Evolutionary conservation across 2,113 vertebrate genomes (phyloP).

Genomic region (Etheostoma spectabile): DNA sequence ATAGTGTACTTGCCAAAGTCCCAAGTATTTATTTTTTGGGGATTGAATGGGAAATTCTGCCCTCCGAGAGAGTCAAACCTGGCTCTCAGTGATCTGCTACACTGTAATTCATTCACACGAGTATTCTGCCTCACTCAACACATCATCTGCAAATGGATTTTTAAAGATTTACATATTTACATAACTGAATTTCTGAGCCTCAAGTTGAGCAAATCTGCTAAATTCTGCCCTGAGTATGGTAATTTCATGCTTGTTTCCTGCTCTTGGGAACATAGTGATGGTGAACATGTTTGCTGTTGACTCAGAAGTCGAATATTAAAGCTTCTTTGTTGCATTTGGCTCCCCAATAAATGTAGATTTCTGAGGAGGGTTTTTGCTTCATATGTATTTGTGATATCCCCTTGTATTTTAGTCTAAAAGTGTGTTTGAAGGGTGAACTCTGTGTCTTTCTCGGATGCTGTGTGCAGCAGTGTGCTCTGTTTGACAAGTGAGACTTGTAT

Average conservation of each 20-base stretch:
- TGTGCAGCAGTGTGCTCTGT: conserved; percentile 62
- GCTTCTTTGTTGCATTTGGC: conserved; percentile 50
- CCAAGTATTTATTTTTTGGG: conserved; percentile 44
- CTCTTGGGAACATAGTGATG: conserved; percentile 63
- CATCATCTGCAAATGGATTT: conserved; percentile 76
- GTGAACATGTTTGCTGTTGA: conserved; percentile 66
- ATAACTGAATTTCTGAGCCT: conserved; percentile 77
- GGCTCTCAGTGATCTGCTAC: conserved; percentile 57
- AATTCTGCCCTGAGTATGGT: conserved; percentile 72
- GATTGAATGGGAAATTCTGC: conserved; percentile 55
- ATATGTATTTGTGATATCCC: conserved; percentile 49
- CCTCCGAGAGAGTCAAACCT: conserved; percentile 57
- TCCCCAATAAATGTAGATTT: conserved; percentile 59
- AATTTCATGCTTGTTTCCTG: conserved; percentile 61
- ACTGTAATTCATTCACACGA: conserved; percentile 71
- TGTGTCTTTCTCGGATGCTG: conserved; percentile 49
- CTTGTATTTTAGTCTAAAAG: conserved; percentile 47
- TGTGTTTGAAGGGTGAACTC: conserved; percentile 49
- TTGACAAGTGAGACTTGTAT: conserved; percentile 73
- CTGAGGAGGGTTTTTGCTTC: conserved; percentile 35
- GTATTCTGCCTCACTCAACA: conserved; percentile 71
- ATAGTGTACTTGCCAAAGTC: conserved; percentile 37
- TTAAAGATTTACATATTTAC: conserved; percentile 82
- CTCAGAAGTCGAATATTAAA: conserved; percentile 72
- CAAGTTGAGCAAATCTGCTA: conserved; percentile 72